Conservation (phyloP, 2,888 invertebrate species). For the Oscheius onirici region DNA sequence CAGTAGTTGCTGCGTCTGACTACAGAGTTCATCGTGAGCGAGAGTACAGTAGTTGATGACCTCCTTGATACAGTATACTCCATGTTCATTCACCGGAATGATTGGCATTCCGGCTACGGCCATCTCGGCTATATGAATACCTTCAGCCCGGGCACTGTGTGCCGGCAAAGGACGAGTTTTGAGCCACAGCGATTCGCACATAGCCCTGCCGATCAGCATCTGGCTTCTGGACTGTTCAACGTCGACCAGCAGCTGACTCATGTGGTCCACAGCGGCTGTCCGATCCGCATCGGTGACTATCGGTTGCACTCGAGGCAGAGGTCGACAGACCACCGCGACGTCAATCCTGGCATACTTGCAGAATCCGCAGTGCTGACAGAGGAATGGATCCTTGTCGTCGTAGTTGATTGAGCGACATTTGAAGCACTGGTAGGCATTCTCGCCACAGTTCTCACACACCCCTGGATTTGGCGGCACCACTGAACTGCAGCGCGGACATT, state of each 20-base stretch:
- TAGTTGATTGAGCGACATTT: constrained; percentile 98
- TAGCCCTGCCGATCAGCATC: constrained; percentile 87
- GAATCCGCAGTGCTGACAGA: constrained; percentile 97
- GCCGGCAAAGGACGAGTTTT: constrained; percentile 36
- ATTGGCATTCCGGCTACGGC: constrained; percentile 24
- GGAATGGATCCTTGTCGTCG: constrained; percentile 97
- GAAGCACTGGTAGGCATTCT: constrained; percentile 98
- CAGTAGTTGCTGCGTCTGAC: constrained; percentile 47
- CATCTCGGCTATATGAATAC: constrained; percentile 36
- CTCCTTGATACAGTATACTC: constrained; percentile 17
- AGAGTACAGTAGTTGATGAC: constrained; percentile 41
- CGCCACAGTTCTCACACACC: constrained; percentile 94
- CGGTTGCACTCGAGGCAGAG: constrained; percentile 92
- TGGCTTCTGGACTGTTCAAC: constrained; percentile 93
- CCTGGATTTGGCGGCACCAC: constrained; percentile 97
- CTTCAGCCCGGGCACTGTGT: constrained; percentile 41
- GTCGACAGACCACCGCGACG: constrained; percentile 87
- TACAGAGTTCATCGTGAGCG: constrained; percentile 51
- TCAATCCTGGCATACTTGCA: constrained; percentile 99
- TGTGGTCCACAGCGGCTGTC: constrained; percentile 80
- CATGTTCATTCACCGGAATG: constrained; percentile 18
- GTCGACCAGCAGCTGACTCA: constrained; percentile 89
- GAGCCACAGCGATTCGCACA: constrained; percentile 82
- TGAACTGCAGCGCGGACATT: constrained; percentile 81
- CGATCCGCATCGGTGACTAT: constrained; percentile 96